A percentile compares a stretch with the other conserved stretches of the same genome.
These are phyloP conservation scores for Lucilia cuprina DNA, from an alignment of 1,140 invertebrate genomes.

Conservation along the genomic window DNA sequence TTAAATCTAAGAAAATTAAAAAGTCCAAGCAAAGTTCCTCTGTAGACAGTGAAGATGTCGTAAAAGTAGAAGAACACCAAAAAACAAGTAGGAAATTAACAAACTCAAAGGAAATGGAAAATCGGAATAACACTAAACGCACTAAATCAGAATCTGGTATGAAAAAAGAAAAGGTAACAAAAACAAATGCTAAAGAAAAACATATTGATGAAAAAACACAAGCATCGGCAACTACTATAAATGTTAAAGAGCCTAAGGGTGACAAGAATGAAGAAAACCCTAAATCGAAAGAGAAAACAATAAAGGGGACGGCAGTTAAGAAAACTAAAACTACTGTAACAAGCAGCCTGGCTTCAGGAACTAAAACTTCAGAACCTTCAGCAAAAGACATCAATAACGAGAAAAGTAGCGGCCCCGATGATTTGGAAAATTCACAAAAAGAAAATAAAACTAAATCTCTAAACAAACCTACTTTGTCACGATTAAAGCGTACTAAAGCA, in stretches of 20 bases:
- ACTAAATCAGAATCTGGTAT: too few relatives aligned
- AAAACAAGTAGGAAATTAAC: too few relatives aligned
- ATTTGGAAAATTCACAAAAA: constrained; percentile 9
- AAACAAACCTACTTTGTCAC: background rate
- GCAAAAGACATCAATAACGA: background rate
- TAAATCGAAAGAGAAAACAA: background rate
- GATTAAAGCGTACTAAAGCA: background rate
- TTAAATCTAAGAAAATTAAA: too few relatives aligned
- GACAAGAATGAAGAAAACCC: background rate
- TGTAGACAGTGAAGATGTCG: too few relatives aligned
- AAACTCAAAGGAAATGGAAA: too few relatives aligned
- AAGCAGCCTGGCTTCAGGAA: background rate
- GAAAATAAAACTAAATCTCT: constrained; percentile 19
- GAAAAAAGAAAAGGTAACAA: background rate
- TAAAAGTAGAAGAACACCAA: too few relatives aligned
- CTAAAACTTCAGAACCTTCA: background rate
- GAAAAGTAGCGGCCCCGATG: background rate
- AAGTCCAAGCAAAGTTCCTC: too few relatives aligned
- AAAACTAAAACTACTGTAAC: background rate
- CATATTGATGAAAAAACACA: background rate
- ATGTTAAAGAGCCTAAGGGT: background rate
- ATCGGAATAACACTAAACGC: too few relatives aligned
- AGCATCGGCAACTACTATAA: background rate
- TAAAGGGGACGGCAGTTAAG: background rate
- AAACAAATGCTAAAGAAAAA: background rate